phyloP scores from a whole-genome alignment of 2,113 vertebrate genomes.

The Recurvirostra avosetta region DNA sequence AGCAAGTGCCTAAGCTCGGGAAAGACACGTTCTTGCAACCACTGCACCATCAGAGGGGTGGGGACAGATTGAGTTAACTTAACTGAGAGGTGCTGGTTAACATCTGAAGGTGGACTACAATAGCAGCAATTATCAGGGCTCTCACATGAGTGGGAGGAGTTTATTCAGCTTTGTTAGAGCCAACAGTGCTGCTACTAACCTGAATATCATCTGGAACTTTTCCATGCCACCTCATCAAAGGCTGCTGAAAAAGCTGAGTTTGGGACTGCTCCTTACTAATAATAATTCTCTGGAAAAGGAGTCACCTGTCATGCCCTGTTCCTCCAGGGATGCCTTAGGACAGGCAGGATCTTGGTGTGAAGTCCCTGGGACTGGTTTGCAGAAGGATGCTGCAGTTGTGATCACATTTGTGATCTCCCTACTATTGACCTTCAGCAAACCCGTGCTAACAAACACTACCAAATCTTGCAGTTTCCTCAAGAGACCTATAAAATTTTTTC shows the following conservation, averaged over 20 bases:
- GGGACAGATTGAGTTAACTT: neutral
- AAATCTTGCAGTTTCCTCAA: neutral
- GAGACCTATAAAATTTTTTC: neutral
- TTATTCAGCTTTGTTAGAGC: neutral
- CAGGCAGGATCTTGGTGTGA: neutral
- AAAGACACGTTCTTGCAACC: neutral
- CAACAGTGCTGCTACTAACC: neutral
- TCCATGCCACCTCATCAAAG: neutral
- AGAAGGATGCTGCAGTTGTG: neutral
- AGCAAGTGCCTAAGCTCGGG: neutral
- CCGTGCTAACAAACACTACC: neutral
- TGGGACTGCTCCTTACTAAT: neutral
- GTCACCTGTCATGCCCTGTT: neutral
- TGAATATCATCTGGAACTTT: neutral
- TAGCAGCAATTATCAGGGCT: neutral
- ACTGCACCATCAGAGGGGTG: neutral
- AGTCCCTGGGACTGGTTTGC: neutral
- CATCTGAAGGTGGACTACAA: neutral
- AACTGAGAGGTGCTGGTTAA: neutral
- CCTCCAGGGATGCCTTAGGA: neutral
- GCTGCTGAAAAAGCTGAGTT: neutral
- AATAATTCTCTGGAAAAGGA: neutral
- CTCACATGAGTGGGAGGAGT: neutral
- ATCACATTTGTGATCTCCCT: neutral
- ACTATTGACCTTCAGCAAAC: neutral